phyloP scores from a whole-genome alignment of 2,113 vertebrate genomes.

The Scomber scombrus region DNA sequence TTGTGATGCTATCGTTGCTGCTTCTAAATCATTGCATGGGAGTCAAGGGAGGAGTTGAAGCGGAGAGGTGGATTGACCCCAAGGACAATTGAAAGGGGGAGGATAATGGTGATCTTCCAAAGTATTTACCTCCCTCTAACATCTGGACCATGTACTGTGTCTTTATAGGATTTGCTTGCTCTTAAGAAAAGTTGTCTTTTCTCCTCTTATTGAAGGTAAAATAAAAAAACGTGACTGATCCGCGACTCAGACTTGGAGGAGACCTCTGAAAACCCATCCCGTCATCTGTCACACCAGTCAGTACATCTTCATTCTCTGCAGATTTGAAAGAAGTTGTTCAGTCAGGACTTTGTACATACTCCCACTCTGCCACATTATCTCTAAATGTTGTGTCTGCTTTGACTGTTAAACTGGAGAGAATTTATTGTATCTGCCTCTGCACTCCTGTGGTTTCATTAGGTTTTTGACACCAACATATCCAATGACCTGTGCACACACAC shows the following conservation, averaged over 20 bases:
- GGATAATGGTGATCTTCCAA: conserved; percentile 27
- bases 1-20: conserved; percentile 27
- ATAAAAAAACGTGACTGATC: neutral
- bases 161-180: neutral
- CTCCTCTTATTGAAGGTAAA: neutral
- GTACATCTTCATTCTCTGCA: too few relatives aligned
- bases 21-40: conserved; percentile 60
- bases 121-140: conserved; percentile 30
- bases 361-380: too few relatives aligned
- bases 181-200: neutral
- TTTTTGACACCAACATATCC: too few relatives aligned
- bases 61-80: conserved; percentile 23
- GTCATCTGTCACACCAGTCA: too few relatives aligned
- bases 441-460: too few relatives aligned
- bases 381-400: too few relatives aligned
- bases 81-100: conserved; percentile 49
- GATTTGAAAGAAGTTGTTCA: too few relatives aligned
- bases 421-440: too few relatives aligned
- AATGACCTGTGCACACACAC: neutral
- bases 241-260: too few relatives aligned
- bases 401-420: too few relatives aligned
- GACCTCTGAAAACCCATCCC: too few relatives aligned
- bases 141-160: conserved; percentile 21
- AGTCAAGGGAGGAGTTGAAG: conserved; percentile 41
- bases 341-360: too few relatives aligned